Evolutionary conservation across 2,113 vertebrate genomes (phyloP).

Genomic region (Pristiophorus japonicus): DNA sequence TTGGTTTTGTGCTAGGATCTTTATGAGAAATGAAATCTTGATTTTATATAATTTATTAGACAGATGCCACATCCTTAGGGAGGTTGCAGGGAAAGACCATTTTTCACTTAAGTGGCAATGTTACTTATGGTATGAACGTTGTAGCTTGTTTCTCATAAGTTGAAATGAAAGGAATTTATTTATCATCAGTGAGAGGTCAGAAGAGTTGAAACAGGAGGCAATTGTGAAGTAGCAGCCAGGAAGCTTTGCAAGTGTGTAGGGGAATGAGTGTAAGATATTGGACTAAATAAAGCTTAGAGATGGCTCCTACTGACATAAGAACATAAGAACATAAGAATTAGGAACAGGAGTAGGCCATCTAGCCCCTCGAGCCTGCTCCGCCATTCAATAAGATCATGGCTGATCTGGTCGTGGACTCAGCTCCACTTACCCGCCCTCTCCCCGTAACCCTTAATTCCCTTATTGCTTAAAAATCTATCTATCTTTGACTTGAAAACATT

Average conservation of each 20-base stretch:
- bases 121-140: not conserved
- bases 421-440: too few relatives aligned
- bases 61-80: not conserved
- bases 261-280: not conserved
- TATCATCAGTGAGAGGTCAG: not conserved
- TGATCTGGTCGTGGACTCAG: too few relatives aligned
- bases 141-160: not conserved
- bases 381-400: too few relatives aligned
- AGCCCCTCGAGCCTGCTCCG: too few relatives aligned
- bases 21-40: conserved; percentile 5
- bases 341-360: too few relatives aligned
- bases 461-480: too few relatives aligned
- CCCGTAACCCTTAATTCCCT: too few relatives aligned
- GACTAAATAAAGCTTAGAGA: not conserved
- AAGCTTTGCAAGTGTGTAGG: not conserved
- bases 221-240: not conserved
- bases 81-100: not conserved
- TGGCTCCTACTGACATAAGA: not conserved
- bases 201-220: not conserved
- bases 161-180: conserved; percentile 21
- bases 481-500: too few relatives aligned
- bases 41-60: conserved; percentile 11
- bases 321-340: too few relatives aligned
- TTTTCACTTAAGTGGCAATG: not conserved
- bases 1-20: not conserved